Conservation (phyloP, 1,140 invertebrate genomes). For the Maconellicoccus hirsutus region DNA sequence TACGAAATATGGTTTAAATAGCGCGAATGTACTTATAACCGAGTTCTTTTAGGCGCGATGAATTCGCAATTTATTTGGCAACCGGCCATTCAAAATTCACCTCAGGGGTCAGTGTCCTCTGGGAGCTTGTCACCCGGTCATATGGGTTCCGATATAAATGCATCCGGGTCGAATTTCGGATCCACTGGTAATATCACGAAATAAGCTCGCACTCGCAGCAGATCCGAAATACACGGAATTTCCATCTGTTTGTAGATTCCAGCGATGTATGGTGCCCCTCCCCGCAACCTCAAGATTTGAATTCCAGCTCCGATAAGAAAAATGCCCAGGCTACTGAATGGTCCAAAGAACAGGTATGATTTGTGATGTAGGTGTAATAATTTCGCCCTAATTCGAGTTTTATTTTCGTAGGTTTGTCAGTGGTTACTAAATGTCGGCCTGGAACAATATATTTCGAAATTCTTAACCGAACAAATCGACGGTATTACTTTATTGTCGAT, state of each 20-base stretch:
- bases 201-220: background rate
- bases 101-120: conserved; percentile 30
- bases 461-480: conserved; percentile 71
- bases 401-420: conserved; percentile 58
- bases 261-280: conserved; percentile 41
- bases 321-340: conserved; percentile 63
- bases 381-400: background rate
- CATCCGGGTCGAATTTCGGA: conserved; percentile 20
- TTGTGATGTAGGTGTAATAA: background rate
- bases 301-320: conserved; percentile 40
- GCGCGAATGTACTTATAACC: conserved; percentile 31
- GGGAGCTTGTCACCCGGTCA: conserved; percentile 39
- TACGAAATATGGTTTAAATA: background rate
- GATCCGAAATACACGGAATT: background rate
- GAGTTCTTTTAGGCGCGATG: background rate
- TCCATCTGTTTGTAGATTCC: conserved; percentile 34
- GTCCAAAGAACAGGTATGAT: conserved; percentile 68
- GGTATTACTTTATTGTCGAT: conserved; percentile 67
- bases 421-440: conserved; percentile 70
- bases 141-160: conserved; percentile 36
- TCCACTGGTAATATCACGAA: conserved; percentile 26
- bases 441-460: conserved; percentile 70
- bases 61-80: conserved; percentile 17
- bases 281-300: conserved; percentile 35
- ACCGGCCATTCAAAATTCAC: conserved; percentile 29